phyloP scores from a whole-genome alignment of 2,113 vertebrate genomes.

The Andinoacara biseriatus region DNA sequence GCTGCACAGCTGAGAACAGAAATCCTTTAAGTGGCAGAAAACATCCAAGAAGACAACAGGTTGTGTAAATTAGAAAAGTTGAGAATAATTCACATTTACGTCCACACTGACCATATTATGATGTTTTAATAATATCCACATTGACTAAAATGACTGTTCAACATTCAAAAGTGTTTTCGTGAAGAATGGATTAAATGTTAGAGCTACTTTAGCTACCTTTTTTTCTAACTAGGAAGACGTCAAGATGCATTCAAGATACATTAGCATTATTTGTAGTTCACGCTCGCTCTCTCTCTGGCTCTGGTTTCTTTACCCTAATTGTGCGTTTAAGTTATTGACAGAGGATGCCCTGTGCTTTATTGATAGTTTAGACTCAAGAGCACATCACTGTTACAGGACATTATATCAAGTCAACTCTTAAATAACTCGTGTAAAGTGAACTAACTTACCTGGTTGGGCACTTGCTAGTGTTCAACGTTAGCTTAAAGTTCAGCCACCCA shows the following conservation, averaged over 20 bases:
- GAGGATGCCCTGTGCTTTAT: neutral
- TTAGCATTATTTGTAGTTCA: neutral
- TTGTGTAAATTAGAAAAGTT: neutral
- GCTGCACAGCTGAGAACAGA: too few species aligned
- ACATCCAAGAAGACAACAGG: neutral
- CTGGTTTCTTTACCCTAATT: neutral
- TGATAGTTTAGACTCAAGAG: neutral
- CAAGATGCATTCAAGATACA: neutral
- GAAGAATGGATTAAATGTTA: neutral
- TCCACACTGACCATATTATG: neutral
- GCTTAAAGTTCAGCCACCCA: constrained; percentile 52
- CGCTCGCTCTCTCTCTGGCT: neutral
- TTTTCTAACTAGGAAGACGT: neutral
- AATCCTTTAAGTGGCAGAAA: too few species aligned
- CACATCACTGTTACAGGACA: neutral
- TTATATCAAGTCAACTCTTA: neutral
- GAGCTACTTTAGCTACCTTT: neutral
- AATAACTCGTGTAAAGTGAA: neutral
- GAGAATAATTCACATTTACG: neutral
- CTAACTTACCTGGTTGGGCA: neutral
- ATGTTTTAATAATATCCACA: neutral
- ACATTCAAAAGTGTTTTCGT: neutral
- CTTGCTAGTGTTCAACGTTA: constrained; percentile 23
- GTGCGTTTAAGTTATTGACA: neutral
- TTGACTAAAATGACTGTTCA: neutral